These are phyloP conservation scores for Macrophya alboannulata DNA, from an alignment of 2,888 invertebrate species.

Conservation along the genomic window DNA sequence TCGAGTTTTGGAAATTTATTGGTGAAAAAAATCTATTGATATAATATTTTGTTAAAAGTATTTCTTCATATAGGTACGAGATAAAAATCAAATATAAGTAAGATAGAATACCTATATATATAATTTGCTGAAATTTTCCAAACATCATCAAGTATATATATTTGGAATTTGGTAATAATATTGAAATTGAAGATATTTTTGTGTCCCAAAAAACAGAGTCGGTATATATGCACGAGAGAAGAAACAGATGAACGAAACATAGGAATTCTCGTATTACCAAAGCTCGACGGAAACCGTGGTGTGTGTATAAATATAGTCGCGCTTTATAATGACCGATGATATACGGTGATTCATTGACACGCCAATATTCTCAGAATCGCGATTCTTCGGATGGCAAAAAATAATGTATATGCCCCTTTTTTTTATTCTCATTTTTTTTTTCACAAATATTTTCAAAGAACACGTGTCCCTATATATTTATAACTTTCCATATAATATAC, in stretches of 20 bases:
- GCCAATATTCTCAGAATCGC: constrained; percentile 6
- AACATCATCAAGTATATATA: no score
- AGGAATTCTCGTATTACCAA: constrained; percentile 5
- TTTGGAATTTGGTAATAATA: not conserved
- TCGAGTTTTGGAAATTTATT: not conserved
- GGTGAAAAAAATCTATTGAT: not conserved
- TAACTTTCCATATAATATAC: constrained; percentile 17
- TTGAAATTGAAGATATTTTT: not conserved
- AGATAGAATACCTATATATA: not conserved
- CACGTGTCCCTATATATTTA: constrained; percentile 37
- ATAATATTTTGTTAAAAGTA: not conserved
- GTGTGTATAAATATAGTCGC: constrained; percentile 7
- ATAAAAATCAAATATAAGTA: not conserved
- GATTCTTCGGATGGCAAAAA: constrained; percentile 17
- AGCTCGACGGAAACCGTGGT: not conserved
- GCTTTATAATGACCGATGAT: constrained; percentile 17
- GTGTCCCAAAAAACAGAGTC: not conserved
- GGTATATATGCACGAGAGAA: not conserved
- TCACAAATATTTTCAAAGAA: constrained; percentile 32
- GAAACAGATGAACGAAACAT: not conserved
- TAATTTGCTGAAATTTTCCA: not conserved
- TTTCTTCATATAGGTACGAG: not conserved
- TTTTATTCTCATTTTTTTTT: not conserved
- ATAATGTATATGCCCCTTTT: not conserved
- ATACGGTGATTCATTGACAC: constrained; percentile 44